These are phyloP conservation scores for Alligator mississippiensis DNA, from an alignment of 2,113 vertebrate species.

Conservation along the genomic window DNA sequence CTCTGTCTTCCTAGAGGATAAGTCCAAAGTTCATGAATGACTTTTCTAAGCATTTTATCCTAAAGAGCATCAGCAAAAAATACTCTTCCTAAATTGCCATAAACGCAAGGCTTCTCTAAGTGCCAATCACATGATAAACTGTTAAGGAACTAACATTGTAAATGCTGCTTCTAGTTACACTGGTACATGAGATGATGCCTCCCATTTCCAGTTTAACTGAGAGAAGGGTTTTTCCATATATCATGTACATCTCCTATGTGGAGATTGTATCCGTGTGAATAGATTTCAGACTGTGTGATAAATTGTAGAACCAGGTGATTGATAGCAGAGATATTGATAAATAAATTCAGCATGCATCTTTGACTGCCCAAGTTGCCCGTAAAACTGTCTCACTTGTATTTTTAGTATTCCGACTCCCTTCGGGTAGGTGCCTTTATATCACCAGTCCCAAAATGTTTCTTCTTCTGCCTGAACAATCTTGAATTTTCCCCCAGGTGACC, in stretches of 20 bases:
- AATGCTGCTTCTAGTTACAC: neutral
- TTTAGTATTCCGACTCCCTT: slow-evolving; percentile 28
- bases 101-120: slow-evolving; percentile 15
- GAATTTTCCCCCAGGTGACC: slow-evolving; percentile 15
- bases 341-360: slow-evolving; percentile 28
- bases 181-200: neutral
- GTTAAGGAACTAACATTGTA: neutral
- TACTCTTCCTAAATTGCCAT: neutral
- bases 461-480: slow-evolving; percentile 32
- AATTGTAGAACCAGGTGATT: slow-evolving; percentile 40
- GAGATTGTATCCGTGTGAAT: slow-evolving; percentile 14
- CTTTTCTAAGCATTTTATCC: rapidly evolving
- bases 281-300: neutral
- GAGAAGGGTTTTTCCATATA: neutral
- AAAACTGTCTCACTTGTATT: slow-evolving; percentile 8
- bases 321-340: slow-evolving; percentile 36
- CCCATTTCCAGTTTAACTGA: neutral
- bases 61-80: neutral
- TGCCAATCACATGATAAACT: slow-evolving; percentile 9
- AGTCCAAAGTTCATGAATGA: neutral
- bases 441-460: slow-evolving; percentile 31
- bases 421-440: neutral
- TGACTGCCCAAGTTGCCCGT: slow-evolving; percentile 21
- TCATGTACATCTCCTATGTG: neutral
- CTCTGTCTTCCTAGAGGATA: rapidly evolving